Conservation (phyloP, 2,113 vertebrate genomes). For the Meleagris gallopavo region DNA sequence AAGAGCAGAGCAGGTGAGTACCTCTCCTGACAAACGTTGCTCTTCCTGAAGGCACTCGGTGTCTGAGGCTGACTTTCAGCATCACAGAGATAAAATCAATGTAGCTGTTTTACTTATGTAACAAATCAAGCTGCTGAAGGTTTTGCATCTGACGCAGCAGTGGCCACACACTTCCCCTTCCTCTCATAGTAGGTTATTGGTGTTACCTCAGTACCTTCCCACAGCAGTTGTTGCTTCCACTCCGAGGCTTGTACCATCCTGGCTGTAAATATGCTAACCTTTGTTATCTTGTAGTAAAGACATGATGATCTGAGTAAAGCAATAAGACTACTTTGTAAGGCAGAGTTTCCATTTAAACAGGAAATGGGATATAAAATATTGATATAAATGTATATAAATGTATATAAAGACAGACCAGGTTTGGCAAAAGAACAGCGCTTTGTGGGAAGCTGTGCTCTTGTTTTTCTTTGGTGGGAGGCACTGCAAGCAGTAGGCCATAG, state of each 20-base stretch:
- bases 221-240: background rate
- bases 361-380: background rate
- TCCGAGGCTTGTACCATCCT: fast-evolving
- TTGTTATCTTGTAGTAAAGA: background rate
- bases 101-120: background rate
- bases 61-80: background rate
- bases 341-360: background rate
- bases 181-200: background rate
- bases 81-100: background rate
- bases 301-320: background rate
- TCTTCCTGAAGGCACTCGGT: background rate
- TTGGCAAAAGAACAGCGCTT: background rate
- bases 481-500: background rate
- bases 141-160: background rate
- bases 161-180: background rate
- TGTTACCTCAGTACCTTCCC: background rate
- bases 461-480: background rate
- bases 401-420: background rate
- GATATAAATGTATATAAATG: background rate
- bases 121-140: slow-evolving; percentile 5
- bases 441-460: fast-evolving
- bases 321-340: background rate
- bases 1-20: background rate
- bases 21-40: background rate
- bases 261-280: background rate